Evolutionary conservation across 30 jellyfish, hydroid and myxozoan species (phyloP), one percentile per base, ranked within the genome.

Genomic region (Catostylus mosaicus): DNA sequence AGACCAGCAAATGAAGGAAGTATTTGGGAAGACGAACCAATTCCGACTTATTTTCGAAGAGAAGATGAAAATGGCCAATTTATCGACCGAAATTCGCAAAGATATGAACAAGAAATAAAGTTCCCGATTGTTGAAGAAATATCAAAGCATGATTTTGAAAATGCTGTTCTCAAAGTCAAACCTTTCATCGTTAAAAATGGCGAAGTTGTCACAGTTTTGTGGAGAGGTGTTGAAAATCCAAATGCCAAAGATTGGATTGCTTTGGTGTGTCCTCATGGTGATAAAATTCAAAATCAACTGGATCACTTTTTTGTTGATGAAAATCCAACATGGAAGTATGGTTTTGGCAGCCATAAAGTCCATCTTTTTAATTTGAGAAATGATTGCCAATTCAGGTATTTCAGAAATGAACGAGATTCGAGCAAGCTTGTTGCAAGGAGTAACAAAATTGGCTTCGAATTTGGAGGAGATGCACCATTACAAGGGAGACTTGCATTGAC

Each of bases 401-500:
- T 64, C 68, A 90, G 97, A 32, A 81, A 73, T 33, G 83, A 36
- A 6, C 70, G 60, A 9, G 46, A 29, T 35, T 75, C 97, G 7
- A 89, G 80, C 24, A 59, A 24, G 38, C 72, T 90, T 64, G 96
- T 89, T 24, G 96, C 98, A 30, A 36, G 84, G 14, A 95, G 99
- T 81, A 95, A 89, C 84, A 78, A 48, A 36, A 4, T 95, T 5
- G 78, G 89, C 6, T 95, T 95, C 73, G 89, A 70, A 6, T 84
- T 73, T 23, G 98, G 98, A 30, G 85, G 50, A 4, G 80, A 73
- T 36, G 93, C 92, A 0, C 98, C 98, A 6, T 66, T 86, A 79
- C 99, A 95, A 61, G 97, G 97, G 27, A 98, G 95, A 38, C 43
- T 95, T 23, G 92, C 99, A 2, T 61, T 95, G 81, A 95, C 99